A percentile compares a stretch with the other conserved stretches of the same genome.
Conservation (phyloP, 2,797 vertebrate species). For the Ceryle rudis region DNA sequence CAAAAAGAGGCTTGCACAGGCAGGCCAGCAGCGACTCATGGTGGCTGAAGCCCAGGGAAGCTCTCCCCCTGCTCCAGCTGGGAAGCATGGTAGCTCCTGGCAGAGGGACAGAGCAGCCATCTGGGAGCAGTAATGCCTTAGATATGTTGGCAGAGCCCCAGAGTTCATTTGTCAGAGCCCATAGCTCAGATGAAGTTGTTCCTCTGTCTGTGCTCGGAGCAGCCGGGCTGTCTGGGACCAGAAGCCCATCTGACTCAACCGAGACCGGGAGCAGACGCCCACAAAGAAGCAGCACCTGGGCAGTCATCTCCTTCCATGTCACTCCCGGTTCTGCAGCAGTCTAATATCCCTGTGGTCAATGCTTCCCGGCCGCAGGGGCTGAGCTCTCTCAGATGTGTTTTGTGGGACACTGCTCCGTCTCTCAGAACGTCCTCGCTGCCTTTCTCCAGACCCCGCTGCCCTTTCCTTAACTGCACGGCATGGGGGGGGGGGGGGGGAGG, state of each 20-base stretch:
- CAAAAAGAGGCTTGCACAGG: not conserved
- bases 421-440: fast-evolving
- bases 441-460: not conserved
- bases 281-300: no score
- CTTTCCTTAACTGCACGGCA: fast-evolving
- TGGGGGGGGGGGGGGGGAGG: fast-evolving
- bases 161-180: not conserved
- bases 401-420: not conserved
- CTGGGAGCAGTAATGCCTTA: not conserved
- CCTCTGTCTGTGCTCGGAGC: not conserved
- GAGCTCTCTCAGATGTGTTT: not conserved
- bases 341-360: no score
- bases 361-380: not conserved
- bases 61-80: not conserved
- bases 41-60: not conserved
- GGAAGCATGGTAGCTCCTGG: not conserved
- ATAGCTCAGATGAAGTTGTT: not conserved
- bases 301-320: fast-evolving
- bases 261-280: not conserved
- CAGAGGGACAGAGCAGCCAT: not conserved
- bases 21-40: not conserved
- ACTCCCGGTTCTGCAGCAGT: not conserved
- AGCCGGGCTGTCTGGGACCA: not conserved
- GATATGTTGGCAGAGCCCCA: not conserved
- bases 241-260: not conserved